phyloP scores from a whole-genome alignment of 2,113 vertebrate genomes.

The Neodontobutis hainanensis region DNA sequence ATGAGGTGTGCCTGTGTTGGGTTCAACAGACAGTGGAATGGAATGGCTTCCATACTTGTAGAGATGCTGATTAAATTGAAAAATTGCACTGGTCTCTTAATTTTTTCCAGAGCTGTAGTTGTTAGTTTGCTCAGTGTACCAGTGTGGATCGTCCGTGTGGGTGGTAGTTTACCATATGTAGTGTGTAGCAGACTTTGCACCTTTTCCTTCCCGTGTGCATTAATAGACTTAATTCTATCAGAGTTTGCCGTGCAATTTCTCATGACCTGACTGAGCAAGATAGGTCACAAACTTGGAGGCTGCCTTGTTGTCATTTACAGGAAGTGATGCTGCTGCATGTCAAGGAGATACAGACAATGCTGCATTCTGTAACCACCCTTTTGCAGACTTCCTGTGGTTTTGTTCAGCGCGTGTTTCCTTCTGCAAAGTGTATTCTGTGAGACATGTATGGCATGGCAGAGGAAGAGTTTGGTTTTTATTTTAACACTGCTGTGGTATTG shows the following conservation, averaged over 20 bases:
- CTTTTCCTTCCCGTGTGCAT: slow-evolving; percentile 22
- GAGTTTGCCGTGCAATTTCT: slow-evolving; percentile 21
- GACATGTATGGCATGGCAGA: not conserved
- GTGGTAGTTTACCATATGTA: slow-evolving; percentile 25
- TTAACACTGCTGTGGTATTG: not conserved
- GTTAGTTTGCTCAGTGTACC: not conserved
- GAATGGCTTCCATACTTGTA: no score
- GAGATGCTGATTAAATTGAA: no score
- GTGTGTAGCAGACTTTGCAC: slow-evolving; percentile 15
- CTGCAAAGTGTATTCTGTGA: slow-evolving; percentile 39
- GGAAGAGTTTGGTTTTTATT: not conserved
- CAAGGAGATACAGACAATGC: slow-evolving; percentile 19
- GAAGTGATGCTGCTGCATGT: slow-evolving; percentile 59
- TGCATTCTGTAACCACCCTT: slow-evolving; percentile 6
- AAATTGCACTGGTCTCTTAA: no score
- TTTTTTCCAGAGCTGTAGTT: not conserved
- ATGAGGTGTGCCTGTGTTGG: no score
- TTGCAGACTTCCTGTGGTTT: slow-evolving; percentile 68
- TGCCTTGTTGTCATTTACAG: slow-evolving; percentile 56
- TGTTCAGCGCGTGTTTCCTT: slow-evolving; percentile 19
- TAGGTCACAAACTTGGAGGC: slow-evolving; percentile 25
- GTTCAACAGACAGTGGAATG: no score
- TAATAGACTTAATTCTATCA: slow-evolving; percentile 3
- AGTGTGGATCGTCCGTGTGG: slow-evolving; percentile 20
- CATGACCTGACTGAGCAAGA: slow-evolving; percentile 22